A percentile compares a stretch with the other conserved stretches of the same genome.
These are phyloP conservation scores for Fistularia tabacaria DNA, from an alignment of 2,797 vertebrate genomes.

Conservation along the genomic window DNA sequence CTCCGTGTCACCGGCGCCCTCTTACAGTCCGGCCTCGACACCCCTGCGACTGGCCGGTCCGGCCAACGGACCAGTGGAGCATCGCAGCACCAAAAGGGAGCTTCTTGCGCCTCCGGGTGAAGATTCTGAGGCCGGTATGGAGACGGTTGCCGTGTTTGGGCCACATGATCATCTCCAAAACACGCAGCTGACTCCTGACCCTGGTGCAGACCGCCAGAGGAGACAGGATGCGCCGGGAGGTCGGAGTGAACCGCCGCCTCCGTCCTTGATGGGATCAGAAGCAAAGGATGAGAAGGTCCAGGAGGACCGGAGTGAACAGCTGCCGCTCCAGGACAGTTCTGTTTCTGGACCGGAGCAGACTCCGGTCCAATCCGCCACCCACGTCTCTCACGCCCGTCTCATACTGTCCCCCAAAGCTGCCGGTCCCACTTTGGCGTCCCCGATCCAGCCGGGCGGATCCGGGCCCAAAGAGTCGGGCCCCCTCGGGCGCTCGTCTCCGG, in stretches of 20 bases:
- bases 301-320: neutral
- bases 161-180: too few species aligned
- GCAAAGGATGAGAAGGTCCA: constrained; percentile 3
- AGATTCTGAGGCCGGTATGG: neutral
- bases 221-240: constrained; percentile 38
- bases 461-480: constrained; percentile 14
- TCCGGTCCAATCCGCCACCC: constrained; percentile 39
- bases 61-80: constrained; percentile 15
- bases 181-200: neutral
- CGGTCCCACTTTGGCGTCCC: neutral
- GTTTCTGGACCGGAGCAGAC: constrained; percentile 2
- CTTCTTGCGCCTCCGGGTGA: constrained; percentile 1
- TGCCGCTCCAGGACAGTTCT: constrained; percentile 1
- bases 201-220: constrained; percentile 1
- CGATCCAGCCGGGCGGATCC: neutral
- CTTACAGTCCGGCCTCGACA: constrained; percentile 23
- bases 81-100: constrained; percentile 4
- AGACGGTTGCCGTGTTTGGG: too few species aligned
- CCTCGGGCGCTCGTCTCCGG: constrained; percentile 30
- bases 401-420: constrained; percentile 72
- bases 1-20: constrained; percentile 38
- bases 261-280: constrained; percentile 8
- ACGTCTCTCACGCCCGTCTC: constrained; percentile 75
- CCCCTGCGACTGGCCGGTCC: constrained; percentile 43
- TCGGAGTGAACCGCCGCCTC: constrained; percentile 8